Conservation (phyloP, 2,797 vertebrate species). For the Malurus leucopterus region DNA sequence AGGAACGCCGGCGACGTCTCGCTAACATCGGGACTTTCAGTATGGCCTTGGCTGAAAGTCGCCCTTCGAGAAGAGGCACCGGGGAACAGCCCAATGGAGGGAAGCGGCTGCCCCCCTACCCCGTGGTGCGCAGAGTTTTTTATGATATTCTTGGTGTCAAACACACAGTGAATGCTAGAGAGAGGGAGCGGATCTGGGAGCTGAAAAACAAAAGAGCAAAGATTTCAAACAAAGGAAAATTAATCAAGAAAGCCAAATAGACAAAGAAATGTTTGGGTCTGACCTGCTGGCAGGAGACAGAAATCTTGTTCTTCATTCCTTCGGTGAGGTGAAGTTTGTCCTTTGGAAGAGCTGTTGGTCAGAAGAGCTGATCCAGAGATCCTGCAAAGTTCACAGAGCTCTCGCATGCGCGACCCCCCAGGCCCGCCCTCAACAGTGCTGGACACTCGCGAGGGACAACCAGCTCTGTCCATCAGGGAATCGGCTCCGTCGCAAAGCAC, state of each 20-base stretch:
- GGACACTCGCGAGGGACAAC: conserved; percentile 70
- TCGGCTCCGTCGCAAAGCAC: conserved; percentile 75
- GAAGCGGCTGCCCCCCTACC: conserved; percentile 74
- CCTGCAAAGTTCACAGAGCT: conserved; percentile 98
- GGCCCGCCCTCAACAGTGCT: conserved; percentile 78
- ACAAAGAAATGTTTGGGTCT: conserved; percentile 99
- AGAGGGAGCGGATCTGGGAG: conserved; percentile 82
- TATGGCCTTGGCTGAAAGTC: conserved; percentile 58
- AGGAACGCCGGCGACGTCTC: conserved; percentile 51
- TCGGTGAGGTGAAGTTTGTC: conserved; percentile 83
- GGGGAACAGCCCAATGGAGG: conserved; percentile 72
- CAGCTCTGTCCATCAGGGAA: conserved; percentile 76
- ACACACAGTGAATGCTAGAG: conserved; percentile 80
- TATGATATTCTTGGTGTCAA: conserved; percentile 75
- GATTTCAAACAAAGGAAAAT: conserved; percentile 82
- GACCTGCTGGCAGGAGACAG: conserved; percentile 95
- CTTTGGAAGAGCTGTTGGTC: conserved; percentile 79
- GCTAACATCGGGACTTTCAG: conserved; percentile 60
- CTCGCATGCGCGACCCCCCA: conserved; percentile 91
- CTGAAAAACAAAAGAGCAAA: conserved; percentile 87
- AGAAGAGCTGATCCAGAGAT: conserved; percentile 83
- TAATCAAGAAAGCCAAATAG: conserved; percentile 84
- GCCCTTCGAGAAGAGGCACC: conserved; percentile 66
- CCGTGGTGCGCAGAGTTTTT: conserved; percentile 72
- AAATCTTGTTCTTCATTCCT: conserved; percentile 93